A percentile compares a stretch with the other conserved stretches of the same genome.
Evolutionary conservation across 1,140 invertebrate genomes (phyloP).

Genomic region (Drosophila pruinosa): DNA sequence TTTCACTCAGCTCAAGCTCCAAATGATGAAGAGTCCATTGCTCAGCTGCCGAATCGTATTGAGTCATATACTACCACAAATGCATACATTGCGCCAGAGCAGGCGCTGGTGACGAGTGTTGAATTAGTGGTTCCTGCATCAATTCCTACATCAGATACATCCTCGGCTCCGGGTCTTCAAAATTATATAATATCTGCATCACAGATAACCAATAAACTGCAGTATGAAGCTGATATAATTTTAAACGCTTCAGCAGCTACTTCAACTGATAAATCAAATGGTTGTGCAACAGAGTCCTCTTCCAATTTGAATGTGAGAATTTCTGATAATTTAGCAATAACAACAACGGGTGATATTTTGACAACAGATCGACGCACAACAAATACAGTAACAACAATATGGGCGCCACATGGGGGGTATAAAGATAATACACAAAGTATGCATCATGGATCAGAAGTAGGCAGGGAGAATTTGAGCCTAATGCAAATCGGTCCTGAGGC

Average conservation of each 20-base stretch:
- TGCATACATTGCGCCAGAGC: conserved; percentile 59
- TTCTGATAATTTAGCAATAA: conserved; percentile 68
- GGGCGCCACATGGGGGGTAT: conserved; percentile 61
- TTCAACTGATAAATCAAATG: conserved; percentile 61
- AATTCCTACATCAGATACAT: background rate
- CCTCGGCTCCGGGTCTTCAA: background rate
- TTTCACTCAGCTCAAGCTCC: too few species aligned
- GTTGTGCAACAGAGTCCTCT: conserved; percentile 70
- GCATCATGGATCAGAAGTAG: too few species aligned
- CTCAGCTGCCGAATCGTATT: background rate
- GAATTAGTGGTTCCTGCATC: conserved; percentile 61
- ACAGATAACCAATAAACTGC: conserved; percentile 15
- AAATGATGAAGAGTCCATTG: background rate
- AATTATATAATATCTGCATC: background rate
- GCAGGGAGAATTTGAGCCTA: background rate
- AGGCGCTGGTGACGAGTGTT: conserved; percentile 65
- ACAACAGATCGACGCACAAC: conserved; percentile 33
- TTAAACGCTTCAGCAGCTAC: conserved; percentile 15
- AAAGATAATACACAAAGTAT: conserved; percentile 6
- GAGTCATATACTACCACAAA: background rate
- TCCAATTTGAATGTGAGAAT: conserved; percentile 65
- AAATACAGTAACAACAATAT: conserved; percentile 31
- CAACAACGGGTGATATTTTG: conserved; percentile 66
- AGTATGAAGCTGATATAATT: conserved; percentile 27
- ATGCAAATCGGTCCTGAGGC: background rate